A percentile compares a stretch with the other conserved stretches of the same genome.
Evolutionary conservation across 2,113 vertebrate species (phyloP).

Genomic region (Synchiropus splendidus): DNA sequence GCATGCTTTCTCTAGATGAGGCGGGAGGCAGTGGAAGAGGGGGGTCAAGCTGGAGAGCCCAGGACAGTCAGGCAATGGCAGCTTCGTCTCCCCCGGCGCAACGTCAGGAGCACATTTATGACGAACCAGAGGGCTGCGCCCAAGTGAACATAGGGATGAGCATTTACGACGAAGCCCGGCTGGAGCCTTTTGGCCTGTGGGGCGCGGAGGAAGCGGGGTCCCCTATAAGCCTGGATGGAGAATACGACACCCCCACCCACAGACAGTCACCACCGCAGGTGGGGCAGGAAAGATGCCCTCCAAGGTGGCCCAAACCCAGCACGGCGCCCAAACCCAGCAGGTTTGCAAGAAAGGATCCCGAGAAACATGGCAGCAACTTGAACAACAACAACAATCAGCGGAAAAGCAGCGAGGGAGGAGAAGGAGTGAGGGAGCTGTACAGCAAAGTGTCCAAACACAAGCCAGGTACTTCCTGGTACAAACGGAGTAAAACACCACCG

Average conservation of each 20-base stretch:
- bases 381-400: slow-evolving; percentile 74
- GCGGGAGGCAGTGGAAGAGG: not conserved
- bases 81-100: not conserved
- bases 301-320: slow-evolving; percentile 67
- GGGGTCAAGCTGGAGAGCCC: slow-evolving; percentile 20
- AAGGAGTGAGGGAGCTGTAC: slow-evolving; percentile 60
- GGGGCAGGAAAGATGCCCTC: slow-evolving; percentile 21
- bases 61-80: slow-evolving; percentile 29
- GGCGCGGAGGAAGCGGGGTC: slow-evolving; percentile 13
- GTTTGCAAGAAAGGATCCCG: slow-evolving; percentile 52
- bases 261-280: slow-evolving; percentile 50
- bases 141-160: slow-evolving; percentile 17
- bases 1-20: slow-evolving; percentile 42
- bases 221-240: slow-evolving; percentile 11
- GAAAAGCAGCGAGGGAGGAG: slow-evolving; percentile 22
- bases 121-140: slow-evolving; percentile 81
- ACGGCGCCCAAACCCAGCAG: slow-evolving; percentile 76
- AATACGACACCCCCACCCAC: slow-evolving; percentile 10
- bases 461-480: slow-evolving; percentile 31
- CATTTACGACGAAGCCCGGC: slow-evolving; percentile 74
- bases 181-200: slow-evolving; percentile 62
- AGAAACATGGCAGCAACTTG: slow-evolving; percentile 41
- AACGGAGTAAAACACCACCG: slow-evolving; percentile 15
- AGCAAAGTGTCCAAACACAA: slow-evolving; percentile 72
- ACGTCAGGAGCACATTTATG: slow-evolving; percentile 80